phyloP scores from a whole-genome alignment of 2,797 vertebrate species.

The Sebastes itinus region DNA sequence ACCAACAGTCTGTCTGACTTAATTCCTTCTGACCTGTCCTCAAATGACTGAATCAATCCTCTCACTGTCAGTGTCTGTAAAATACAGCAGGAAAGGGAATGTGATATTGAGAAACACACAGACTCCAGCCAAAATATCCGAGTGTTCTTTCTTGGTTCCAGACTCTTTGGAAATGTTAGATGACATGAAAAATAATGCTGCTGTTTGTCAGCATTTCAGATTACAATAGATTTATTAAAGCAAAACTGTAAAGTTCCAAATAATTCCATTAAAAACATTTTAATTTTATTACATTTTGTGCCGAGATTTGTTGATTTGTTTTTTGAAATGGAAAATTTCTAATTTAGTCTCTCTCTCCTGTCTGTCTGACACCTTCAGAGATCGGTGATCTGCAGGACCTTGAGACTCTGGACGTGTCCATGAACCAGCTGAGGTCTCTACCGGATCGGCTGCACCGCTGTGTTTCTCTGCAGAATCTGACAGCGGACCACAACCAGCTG shows the following conservation, averaged over 20 bases:
- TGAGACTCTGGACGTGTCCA: conserved; percentile 94
- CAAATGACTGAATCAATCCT: background rate
- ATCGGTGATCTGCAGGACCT: conserved; percentile 93
- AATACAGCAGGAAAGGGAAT: background rate
- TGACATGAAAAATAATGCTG: background rate
- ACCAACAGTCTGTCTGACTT: background rate
- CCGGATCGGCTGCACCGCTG: conserved; percentile 93
- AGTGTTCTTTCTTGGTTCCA: background rate
- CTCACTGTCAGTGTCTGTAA: background rate
- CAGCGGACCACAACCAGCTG: conserved; percentile 91
- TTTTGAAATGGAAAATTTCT: background rate
- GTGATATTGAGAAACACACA: background rate
- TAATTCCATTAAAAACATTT: background rate
- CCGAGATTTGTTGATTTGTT: background rate
- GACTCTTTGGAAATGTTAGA: background rate
- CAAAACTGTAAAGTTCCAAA: background rate
- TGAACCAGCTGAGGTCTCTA: conserved; percentile 89
- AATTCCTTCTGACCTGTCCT: background rate
- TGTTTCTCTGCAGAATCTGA: conserved; percentile 92
- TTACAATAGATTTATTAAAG: background rate
- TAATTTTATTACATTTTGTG: no score
- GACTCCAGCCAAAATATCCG: background rate
- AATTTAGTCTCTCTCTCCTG: background rate
- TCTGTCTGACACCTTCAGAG: conserved; percentile 80
- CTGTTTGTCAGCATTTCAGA: background rate